These are phyloP conservation scores for Arbacia lixula DNA, from an alignment of 53 echinoderm and acorn worm species.

Conservation along the genomic window DNA sequence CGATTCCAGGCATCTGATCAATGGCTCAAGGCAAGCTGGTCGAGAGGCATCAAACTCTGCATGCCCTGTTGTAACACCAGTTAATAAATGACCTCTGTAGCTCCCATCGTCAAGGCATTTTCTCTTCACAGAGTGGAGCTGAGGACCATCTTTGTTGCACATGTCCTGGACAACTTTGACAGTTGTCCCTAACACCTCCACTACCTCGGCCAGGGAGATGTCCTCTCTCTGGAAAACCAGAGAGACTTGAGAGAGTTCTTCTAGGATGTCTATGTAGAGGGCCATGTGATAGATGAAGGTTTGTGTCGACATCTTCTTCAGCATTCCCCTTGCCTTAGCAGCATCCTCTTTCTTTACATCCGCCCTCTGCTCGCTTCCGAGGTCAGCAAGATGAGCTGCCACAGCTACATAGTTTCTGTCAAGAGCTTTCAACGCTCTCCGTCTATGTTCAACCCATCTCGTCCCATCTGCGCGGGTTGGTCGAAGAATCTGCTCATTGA, in stretches of 20 bases:
- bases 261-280: neutral
- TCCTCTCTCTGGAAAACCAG: neutral
- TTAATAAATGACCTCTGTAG: neutral
- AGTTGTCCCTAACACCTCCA: neutral
- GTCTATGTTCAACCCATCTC: constrained; percentile 52
- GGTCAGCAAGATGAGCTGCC: constrained; percentile 19
- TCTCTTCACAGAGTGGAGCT: neutral
- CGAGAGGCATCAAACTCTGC: neutral
- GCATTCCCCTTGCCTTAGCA: constrained; percentile 1
- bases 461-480: constrained; percentile 53
- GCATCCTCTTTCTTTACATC: constrained; percentile 12
- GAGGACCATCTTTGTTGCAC: neutral
- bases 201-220: neutral
- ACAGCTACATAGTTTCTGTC: constrained; percentile 37
- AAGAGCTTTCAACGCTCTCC: constrained; percentile 26
- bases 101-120: neutral
- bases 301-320: neutral
- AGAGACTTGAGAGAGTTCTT: neutral
- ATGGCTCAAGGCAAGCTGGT: neutral
- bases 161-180: neutral
- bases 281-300: neutral
- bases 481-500: constrained; percentile 45
- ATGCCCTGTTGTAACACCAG: neutral
- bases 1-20: neutral
- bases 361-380: neutral